Evolutionary conservation across 2,888 invertebrate species (phyloP), one percentile per base, ranked within the genome.

Genomic region (Rapana venosa): DNA sequence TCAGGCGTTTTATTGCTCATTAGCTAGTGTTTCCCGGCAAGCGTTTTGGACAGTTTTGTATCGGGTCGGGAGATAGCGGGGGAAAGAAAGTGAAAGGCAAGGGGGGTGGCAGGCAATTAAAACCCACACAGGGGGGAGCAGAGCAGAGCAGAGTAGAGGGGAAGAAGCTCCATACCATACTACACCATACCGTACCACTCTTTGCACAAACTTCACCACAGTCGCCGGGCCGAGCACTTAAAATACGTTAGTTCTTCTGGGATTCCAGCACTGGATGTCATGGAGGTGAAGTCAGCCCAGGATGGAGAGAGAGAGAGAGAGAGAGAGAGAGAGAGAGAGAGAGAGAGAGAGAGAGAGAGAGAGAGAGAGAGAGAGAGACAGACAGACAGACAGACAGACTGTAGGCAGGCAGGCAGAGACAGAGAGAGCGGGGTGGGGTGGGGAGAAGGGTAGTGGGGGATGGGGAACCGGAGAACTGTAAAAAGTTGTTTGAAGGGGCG

Each of bases 1-100:
- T 89, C 85, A 85, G 89, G 89, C 89, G 85, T 89, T 89, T 89
- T 89, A 89, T 85, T 89, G 89, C 89, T 89, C 89, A 89, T 89
- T 89, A 89, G 89, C 84, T 61, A 17, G 85, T 36, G 66, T 84
- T 84, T 84, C 30, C 35, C 4, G 84, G 70, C 35, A 30, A 84
- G 36, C 84, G 84, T 61, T 88, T 88, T 35, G 87, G 87, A 87
- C 87, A 87, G 58, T 87, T n/a, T 88, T 79, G 30, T 79, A 61
- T 20, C 81, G 79, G 79, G 88, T 8, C 47, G 83, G 36, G 56
- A 36, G 66, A 83, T 83, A 66, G 81, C 35, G 79, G 30, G 47
- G 47, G 47, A 47, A 47, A 47, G 58, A 36, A 36, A 58, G 30
- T 58, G 66, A 30, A 36, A 70, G 36, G 22, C 36, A 20, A 30